Evolutionary conservation across 2,113 vertebrate species (phyloP), one percentile per base, ranked within the genome.

Genomic region (Alexandromys fortis): DNA sequence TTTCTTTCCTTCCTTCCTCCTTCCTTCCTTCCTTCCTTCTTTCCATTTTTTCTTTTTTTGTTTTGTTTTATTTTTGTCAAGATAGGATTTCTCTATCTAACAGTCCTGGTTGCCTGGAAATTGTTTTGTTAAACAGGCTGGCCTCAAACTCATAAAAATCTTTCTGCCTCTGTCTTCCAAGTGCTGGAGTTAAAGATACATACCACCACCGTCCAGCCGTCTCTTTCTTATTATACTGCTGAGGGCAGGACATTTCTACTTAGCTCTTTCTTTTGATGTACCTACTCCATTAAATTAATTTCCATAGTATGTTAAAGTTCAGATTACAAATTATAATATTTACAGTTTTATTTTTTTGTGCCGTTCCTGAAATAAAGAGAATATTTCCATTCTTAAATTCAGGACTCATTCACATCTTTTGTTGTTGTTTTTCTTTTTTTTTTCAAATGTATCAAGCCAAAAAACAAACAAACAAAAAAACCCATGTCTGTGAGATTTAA

Each of bases 361-460:
- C 2, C 35, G 52, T 35, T 38, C 47, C 8, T 91, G 13, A 90
- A 24, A 11, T 13, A 79, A 96, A 87, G 30, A 24, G 24, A 92
- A 52, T 28, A 38, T 61, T 5, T 52, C 24, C 82, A 70, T 96
- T 91, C 58, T 3, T 3, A 86, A 33, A 65, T 5, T 88, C 9
- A 82, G 17, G 12, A 94, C 2, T 81, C n/a, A 75, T 76, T 38
- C 8, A 24, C 0, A 19, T 83, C 30, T 68, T 68, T n/a, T 70
- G 16, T 70, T 70, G 3, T 58, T 58, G 19, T 38, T 13, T 65
- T 19, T 30, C 26, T 26, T 42, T 28, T 8, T 42, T 28, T 8
- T 92, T 95, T 91, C 76, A 88, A 92, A 89, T 65, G 10, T 77
- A 78, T 92, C 24, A 73, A 67, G 30, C 79, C 22, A 65, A 92